A percentile compares a stretch with the other conserved stretches of the same genome.
Conservation (phyloP, 1,140 invertebrate species). For the Sycophaga agraensis region DNA sequence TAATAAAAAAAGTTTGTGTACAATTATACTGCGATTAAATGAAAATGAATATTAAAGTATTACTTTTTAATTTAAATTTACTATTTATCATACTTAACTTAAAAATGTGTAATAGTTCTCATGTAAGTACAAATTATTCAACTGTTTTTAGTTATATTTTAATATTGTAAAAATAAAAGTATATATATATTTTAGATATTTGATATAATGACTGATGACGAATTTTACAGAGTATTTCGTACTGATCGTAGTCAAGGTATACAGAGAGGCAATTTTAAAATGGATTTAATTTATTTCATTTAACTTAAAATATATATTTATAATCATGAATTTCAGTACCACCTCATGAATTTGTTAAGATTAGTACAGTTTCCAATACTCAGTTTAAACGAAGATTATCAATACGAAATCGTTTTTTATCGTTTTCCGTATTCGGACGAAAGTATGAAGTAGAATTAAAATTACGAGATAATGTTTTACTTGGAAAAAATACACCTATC, state of each 20-base stretch:
- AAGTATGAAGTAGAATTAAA: slow-evolving; percentile 12
- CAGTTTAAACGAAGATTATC: slow-evolving; percentile 1
- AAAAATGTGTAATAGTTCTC: not conserved
- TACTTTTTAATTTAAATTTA: not conserved
- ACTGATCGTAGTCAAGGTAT: slow-evolving; percentile 2
- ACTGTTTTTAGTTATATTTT: not conserved
- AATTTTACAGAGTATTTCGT: slow-evolving; percentile 6
- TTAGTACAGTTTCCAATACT: not conserved
- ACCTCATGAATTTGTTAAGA: slow-evolving; percentile 6
- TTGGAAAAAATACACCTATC: slow-evolving; percentile 25
- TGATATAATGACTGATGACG: slow-evolving; percentile 21
- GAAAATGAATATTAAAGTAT: not conserved
- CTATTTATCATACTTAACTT: not conserved
- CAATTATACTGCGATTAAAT: too few species aligned
- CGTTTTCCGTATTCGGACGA: slow-evolving; percentile 19
- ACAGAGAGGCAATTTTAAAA: not conserved
- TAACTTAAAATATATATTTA: not conserved
- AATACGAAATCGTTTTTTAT: slow-evolving; percentile 6
- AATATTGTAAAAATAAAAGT: not conserved
- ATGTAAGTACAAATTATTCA: not conserved
- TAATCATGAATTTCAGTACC: slow-evolving; percentile 1
- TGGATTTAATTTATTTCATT: not conserved
- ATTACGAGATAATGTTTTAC: slow-evolving; percentile 12
- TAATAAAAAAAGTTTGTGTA: too few species aligned
- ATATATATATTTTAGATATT: not conserved